phyloP scores from a whole-genome alignment of 2,797 vertebrate species.

The Hippoglossus hippoglossus region DNA sequence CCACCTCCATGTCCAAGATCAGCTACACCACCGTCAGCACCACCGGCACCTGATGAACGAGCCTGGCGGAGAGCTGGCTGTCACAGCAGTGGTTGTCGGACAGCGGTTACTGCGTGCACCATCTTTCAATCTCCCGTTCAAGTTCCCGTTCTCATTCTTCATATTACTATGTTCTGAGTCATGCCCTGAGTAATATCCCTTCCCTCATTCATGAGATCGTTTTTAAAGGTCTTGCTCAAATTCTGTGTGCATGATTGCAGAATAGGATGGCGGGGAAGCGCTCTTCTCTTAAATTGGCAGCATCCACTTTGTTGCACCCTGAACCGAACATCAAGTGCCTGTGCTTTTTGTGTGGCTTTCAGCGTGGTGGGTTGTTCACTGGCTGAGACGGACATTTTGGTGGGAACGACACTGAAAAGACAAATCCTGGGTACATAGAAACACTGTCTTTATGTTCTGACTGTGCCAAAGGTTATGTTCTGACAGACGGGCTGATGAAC shows the following conservation, averaged over 20 bases:
- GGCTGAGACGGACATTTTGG: constrained; percentile 14
- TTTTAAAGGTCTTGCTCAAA: constrained; percentile 55
- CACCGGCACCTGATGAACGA: constrained; percentile 82
- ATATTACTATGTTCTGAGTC: constrained; percentile 48
- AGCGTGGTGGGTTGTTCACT: constrained; percentile 27
- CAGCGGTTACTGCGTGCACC: constrained; percentile 17
- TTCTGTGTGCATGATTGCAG: constrained; percentile 60
- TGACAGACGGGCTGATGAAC: constrained; percentile 23
- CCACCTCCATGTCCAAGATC: constrained; percentile 89
- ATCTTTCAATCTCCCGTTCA: constrained; percentile 33
- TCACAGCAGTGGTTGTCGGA: not conserved
- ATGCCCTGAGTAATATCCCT: constrained; percentile 43
- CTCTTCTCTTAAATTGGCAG: constrained; percentile 35
- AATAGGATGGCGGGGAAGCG: constrained; percentile 17
- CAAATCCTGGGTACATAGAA: constrained; percentile 23
- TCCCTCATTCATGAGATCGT: constrained; percentile 30
- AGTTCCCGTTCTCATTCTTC: constrained; percentile 26
- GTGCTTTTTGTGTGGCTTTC: constrained; percentile 57
- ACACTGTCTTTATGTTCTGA: constrained; percentile 37
- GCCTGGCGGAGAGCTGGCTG: not conserved
- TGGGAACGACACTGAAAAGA: constrained; percentile 4
- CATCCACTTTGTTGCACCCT: constrained; percentile 62
- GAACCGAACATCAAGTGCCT: constrained; percentile 76
- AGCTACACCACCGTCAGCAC: constrained; percentile 96
- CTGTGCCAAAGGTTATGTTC: constrained; percentile 46